Evolutionary conservation across 2,113 vertebrate genomes (phyloP), one percentile per base, ranked within the genome.

Genomic region (Fregata magnificens): DNA sequence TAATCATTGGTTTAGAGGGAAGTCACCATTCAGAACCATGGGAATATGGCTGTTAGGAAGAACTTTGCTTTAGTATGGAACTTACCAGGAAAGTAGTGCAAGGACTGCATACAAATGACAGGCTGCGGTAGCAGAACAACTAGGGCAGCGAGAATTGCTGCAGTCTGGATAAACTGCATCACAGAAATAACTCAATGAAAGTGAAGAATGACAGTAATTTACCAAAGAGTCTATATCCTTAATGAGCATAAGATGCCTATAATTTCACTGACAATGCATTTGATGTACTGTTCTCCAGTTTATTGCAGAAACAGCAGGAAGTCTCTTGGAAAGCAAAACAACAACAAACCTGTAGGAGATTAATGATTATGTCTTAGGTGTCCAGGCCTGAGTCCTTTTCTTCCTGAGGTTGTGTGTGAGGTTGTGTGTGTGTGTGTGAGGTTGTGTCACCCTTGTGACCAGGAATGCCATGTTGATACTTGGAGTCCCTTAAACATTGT

Each of bases 161-260:
- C 90, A 92, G 73, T 66, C 90, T 91, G 87, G 88, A 76, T 0
- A 22, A 95, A 58, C 72, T 88, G 49, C 74, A 74, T 82, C 69
- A 63, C 40, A 79, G 62, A 86, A 90, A 67, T 77, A 90, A 73
- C 72, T 89, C 90, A 82, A 31, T 66, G 90, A 93, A 97, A 96
- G 81, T 94, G 74, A 97, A 88, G 94, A 84, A 92, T 87, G 79
- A 87, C 66, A 83, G 90, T 92, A 95, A 97, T 95, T 97, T 97
- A 86, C 85, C 47, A 38, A 73, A 65, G 84, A 93, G 88, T 82
- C 80, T 94, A 53, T 86, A 84, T 63, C 77, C 92, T 91, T 91
- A 96, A 96, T 92, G 86, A 92, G 91, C 15, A 2, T 78, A 66
- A 94, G 69, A 86, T 96, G 67, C 78, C 88, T 87, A 5, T 88